Evolutionary conservation across 2,113 vertebrate species (phyloP).

Genomic region (Oncorhynchus gorbuscha): DNA sequence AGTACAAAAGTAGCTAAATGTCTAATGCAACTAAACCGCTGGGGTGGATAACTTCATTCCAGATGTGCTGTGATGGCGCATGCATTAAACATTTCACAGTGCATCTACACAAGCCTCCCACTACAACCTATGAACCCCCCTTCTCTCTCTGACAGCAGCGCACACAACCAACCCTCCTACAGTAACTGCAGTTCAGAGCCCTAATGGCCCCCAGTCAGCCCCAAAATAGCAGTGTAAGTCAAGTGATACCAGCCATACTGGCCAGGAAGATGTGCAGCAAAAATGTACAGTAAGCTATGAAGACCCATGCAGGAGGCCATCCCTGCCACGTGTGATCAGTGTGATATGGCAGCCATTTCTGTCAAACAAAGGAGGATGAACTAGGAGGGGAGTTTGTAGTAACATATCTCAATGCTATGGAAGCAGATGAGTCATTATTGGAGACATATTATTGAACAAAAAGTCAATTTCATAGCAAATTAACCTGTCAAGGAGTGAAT

Average conservation of each 20-base stretch:
- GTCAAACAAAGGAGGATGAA: neutral
- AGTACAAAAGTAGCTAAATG: constrained; percentile 18
- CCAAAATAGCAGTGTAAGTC: neutral
- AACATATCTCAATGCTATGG: too few species aligned
- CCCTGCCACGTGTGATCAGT: neutral
- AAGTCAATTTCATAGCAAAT: too few species aligned
- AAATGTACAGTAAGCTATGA: neutral
- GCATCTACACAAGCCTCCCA: neutral
- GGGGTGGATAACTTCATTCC: neutral
- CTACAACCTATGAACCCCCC: neutral
- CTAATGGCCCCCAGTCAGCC: neutral
- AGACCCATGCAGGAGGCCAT: neutral
- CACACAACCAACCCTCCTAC: neutral
- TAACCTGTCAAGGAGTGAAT: too few species aligned
- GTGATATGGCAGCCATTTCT: neutral
- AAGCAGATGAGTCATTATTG: too few species aligned
- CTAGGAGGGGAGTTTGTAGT: neutral
- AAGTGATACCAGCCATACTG: constrained; percentile 9
- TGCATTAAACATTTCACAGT: constrained; percentile 23
- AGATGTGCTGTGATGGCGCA: constrained; percentile 1
- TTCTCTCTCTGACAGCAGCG: neutral
- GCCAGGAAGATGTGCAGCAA: neutral
- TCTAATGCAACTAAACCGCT: neutral
- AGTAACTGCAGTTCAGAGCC: neutral
- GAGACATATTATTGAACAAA: too few species aligned